Evolutionary conservation across 1,140 invertebrate species (phyloP).

Genomic region (Subanguina moxae): DNA sequence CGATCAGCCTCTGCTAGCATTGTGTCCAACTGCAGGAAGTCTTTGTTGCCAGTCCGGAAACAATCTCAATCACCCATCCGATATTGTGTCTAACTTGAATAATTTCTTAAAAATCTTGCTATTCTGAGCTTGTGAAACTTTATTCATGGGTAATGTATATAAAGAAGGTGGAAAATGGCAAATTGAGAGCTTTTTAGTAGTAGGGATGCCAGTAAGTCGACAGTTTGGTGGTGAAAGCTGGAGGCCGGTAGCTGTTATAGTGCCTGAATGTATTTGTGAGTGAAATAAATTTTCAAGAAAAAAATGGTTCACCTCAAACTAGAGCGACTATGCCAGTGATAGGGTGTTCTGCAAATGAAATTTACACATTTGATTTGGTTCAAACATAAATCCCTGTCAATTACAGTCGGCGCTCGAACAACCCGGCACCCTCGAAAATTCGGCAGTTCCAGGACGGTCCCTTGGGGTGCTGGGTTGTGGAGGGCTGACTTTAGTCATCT

Average conservation of each 20-base stretch:
- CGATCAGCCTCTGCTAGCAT: neutral
- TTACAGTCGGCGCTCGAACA: too few species aligned
- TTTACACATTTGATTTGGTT: too few species aligned
- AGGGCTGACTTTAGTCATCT: too few species aligned
- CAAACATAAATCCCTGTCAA: too few species aligned
- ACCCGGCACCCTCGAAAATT: too few species aligned
- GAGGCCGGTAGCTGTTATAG: constrained; percentile 50
- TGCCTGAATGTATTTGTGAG: constrained; percentile 29
- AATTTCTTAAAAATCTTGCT: neutral
- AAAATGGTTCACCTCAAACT: neutral
- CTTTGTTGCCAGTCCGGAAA: neutral
- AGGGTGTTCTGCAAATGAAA: constrained; percentile 3
- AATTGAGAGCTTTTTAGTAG: constrained; percentile 12
- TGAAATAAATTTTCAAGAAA: neutral
- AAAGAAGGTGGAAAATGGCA: neutral
- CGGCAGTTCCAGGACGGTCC: too few species aligned
- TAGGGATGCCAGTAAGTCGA: constrained; percentile 47
- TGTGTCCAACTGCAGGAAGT: neutral
- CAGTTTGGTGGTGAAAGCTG: constrained; percentile 29
- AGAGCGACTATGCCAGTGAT: too few species aligned
- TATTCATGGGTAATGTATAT: neutral
- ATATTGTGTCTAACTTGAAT: neutral
- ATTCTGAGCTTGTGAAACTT: neutral
- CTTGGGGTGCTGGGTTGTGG: too few species aligned
- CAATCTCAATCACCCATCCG: neutral